phyloP scores from a whole-genome alignment of 2,113 vertebrate species.

The Alexandromys fortis region DNA sequence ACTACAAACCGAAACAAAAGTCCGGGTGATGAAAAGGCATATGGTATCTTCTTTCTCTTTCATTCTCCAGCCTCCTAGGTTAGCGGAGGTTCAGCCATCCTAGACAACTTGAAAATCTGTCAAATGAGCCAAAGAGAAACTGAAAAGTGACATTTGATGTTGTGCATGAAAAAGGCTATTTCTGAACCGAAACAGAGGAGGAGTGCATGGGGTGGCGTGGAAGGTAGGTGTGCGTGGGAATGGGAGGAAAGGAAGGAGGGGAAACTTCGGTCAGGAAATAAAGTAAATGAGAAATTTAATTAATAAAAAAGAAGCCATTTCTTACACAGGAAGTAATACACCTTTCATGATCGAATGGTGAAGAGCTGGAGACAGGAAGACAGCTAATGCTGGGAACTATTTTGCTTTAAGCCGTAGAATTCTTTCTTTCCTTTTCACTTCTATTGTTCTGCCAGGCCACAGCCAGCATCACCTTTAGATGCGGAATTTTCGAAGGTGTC shows the following conservation, averaged over 20 bases:
- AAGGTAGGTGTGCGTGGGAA: background rate
- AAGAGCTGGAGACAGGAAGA: background rate
- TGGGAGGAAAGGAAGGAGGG: background rate
- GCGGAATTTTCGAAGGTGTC: background rate
- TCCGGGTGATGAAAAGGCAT: background rate
- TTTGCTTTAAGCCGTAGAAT: constrained; percentile 3
- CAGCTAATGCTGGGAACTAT: constrained; percentile 17
- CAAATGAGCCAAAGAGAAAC: constrained; percentile 27
- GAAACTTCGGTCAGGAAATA: background rate
- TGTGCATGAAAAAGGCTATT: background rate
- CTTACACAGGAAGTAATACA: background rate
- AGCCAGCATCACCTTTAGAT: background rate
- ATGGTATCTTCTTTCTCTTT: background rate
- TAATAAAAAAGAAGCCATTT: background rate
- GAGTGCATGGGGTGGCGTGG: background rate
- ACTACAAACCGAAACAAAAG: background rate
- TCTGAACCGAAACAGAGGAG: background rate
- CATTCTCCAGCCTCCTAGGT: background rate
- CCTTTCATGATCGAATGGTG: constrained; percentile 20
- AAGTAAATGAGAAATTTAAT: background rate
- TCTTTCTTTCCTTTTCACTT: constrained; percentile 10
- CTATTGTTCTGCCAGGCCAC: background rate
- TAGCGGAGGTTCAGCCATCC: background rate
- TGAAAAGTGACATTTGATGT: constrained; percentile 36
- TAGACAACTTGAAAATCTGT: constrained; percentile 21